phyloP scores from a whole-genome alignment of 2,888 invertebrate species.

The Lasius platythorax region DNA sequence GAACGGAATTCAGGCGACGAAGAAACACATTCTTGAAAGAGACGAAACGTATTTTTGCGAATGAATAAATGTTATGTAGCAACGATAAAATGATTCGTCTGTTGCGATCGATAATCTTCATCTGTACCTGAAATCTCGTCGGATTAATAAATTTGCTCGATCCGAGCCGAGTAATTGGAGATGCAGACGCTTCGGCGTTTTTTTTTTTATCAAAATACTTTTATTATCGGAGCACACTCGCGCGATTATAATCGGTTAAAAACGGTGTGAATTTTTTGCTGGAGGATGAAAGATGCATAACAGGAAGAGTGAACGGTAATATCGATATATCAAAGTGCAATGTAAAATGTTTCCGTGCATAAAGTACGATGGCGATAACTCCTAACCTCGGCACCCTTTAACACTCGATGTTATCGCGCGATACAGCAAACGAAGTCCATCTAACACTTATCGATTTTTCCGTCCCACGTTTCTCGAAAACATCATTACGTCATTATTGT shows the following conservation, averaged over 20 bases:
- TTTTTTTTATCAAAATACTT: neutral
- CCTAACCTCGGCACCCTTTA: neutral
- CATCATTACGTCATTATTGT: conserved; percentile 70
- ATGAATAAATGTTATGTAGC: neutral
- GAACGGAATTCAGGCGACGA: neutral
- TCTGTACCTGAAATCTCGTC: conserved; percentile 16
- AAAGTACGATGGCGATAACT: neutral
- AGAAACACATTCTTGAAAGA: neutral
- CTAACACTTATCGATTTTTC: conserved; percentile 52
- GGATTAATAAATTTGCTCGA: neutral
- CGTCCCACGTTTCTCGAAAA: conserved; percentile 62
- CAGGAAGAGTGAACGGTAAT: neutral
- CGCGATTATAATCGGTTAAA: neutral
- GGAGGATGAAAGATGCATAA: neutral
- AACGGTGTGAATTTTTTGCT: conserved; percentile 9
- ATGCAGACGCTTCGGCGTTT: neutral
- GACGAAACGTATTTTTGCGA: neutral
- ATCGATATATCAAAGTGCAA: conserved; percentile 29
- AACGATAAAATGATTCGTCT: neutral
- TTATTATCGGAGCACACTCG: neutral
- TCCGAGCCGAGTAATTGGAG: neutral
- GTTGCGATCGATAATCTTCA: neutral
- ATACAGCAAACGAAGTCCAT: conserved; percentile 36
- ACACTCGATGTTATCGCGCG: conserved; percentile 15
- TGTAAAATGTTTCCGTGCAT: conserved; percentile 14